Conservation (phyloP, 2,113 vertebrate genomes). For the Xenopus borealis region DNA sequence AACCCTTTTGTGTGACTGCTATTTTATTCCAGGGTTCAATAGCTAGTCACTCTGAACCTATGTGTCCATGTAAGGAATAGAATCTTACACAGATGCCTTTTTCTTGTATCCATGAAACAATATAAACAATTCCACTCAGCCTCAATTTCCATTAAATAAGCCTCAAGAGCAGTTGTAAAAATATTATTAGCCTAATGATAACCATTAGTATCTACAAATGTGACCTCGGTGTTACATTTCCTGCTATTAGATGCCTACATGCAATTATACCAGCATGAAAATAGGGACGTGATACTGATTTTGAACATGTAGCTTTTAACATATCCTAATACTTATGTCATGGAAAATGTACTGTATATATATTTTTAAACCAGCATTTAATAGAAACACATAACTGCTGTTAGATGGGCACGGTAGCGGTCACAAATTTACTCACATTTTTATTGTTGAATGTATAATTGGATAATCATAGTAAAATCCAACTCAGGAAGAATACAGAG, state of each 20-base stretch:
- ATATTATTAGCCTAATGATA: slow-evolving; percentile 46
- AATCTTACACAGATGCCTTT: neutral
- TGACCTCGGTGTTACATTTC: slow-evolving; percentile 40
- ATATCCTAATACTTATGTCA: slow-evolving; percentile 37
- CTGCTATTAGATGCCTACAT: slow-evolving; percentile 36
- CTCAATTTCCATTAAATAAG: slow-evolving; percentile 38
- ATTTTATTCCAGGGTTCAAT: neutral
- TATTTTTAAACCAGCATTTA: slow-evolving; percentile 42
- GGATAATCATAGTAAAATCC: slow-evolving; percentile 42
- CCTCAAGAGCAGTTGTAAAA: slow-evolving; percentile 14
- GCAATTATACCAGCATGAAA: slow-evolving; percentile 37
- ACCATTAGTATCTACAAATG: slow-evolving; percentile 37
- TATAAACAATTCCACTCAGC: slow-evolving; percentile 23
- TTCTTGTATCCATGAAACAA: neutral
- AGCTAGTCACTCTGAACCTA: neutral
- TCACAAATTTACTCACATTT: slow-evolving; percentile 30
- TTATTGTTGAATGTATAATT: slow-evolving; percentile 42
- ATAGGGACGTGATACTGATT: slow-evolving; percentile 37
- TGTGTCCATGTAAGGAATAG: too few relatives aligned
- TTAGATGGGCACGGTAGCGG: slow-evolving; percentile 21
- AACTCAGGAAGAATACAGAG: slow-evolving; percentile 19
- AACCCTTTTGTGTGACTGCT: too few relatives aligned
- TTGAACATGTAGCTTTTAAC: slow-evolving; percentile 40
- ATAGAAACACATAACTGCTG: slow-evolving; percentile 30
- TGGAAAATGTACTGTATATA: slow-evolving; percentile 27